These are phyloP conservation scores for Brachypteracias leptosomus DNA, from an alignment of 2,113 vertebrate genomes.

Conservation along the genomic window DNA sequence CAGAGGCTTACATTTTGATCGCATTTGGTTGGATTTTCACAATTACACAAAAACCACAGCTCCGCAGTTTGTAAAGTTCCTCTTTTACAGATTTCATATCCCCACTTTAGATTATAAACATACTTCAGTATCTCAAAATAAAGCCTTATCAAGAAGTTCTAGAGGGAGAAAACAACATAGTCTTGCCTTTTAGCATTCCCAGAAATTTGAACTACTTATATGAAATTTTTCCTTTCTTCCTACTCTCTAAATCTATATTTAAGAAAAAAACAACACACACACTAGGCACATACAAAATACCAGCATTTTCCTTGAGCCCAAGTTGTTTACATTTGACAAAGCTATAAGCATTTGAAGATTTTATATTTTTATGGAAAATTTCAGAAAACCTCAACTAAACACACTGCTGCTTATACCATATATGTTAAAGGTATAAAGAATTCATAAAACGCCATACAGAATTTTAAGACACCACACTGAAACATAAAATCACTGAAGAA, in stretches of 20 bases:
- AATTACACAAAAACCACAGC: neutral
- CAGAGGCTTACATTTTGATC: neutral
- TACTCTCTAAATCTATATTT: neutral
- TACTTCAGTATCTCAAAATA: neutral
- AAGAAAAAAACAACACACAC: neutral
- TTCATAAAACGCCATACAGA: neutral
- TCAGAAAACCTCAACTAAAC: neutral
- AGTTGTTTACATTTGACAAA: neutral
- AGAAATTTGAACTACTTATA: neutral
- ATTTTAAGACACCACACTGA: neutral
- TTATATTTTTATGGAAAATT: neutral
- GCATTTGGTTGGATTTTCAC: neutral
- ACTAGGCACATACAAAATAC: neutral
- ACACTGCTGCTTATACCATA: neutral
- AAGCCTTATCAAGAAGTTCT: neutral
- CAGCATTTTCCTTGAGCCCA: no score
- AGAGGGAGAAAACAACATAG: accelerated
- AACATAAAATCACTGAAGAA: neutral
- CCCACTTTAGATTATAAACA: neutral
- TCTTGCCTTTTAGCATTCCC: neutral
- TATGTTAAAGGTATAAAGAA: neutral
- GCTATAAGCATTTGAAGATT: neutral
- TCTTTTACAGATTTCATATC: neutral
- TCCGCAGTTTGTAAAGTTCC: neutral
- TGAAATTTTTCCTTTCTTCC: neutral